Conservation (phyloP, 37 sponge, comb jelly and placozoan genomes). For the Trichoplax adhaerens region DNA sequence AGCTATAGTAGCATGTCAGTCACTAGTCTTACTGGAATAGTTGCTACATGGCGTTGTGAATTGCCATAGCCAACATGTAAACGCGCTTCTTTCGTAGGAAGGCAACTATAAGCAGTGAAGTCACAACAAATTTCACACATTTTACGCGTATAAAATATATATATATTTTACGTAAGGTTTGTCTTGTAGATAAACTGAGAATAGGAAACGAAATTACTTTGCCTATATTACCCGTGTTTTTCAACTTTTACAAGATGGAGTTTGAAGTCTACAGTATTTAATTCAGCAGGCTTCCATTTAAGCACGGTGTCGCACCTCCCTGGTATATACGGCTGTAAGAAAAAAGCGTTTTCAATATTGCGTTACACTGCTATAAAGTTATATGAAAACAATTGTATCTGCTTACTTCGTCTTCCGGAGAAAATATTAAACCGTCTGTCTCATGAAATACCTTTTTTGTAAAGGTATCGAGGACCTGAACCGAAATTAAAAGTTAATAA, state of each 20-base stretch:
- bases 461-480: constrained; percentile 54
- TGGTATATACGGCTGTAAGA: constrained; percentile 49
- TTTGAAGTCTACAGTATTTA: constrained; percentile 85
- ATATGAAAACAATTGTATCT: not conserved
- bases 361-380: not conserved
- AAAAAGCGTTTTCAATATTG: no score
- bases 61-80: no score
- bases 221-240: not conserved
- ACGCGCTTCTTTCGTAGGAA: no score
- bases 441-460: constrained; percentile 61
- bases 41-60: no score
- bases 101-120: no score
- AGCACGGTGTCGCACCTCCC: constrained; percentile 53
- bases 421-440: constrained; percentile 81
- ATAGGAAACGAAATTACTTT: no score
- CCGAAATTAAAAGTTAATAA: not conserved
- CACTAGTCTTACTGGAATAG: no score
- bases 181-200: no score
- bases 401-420: constrained; percentile 51
- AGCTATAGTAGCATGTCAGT: no score
- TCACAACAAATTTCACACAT: no score
- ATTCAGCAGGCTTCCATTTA: constrained; percentile 91
- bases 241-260: constrained; percentile 28
- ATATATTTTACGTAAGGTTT: no score
- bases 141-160: no score